phyloP scores from a whole-genome alignment of 2,113 vertebrate species.

The Monopterus albus region DNA sequence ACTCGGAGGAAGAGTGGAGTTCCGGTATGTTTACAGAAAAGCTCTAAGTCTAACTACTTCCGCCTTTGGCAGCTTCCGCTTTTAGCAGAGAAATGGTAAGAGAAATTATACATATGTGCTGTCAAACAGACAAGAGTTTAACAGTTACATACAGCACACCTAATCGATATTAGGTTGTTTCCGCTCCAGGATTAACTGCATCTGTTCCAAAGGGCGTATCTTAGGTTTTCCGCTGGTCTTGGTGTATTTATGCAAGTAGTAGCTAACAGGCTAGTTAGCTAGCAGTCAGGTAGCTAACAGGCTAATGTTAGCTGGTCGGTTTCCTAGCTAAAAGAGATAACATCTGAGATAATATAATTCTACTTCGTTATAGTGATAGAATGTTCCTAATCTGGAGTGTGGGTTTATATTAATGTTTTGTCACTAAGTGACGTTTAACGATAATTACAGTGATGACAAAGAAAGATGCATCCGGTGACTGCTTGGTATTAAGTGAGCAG shows the following conservation, averaged over 20 bases:
- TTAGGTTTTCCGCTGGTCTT: background rate
- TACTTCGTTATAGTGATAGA: too few relatives aligned
- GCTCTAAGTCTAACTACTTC: slow-evolving; percentile 70
- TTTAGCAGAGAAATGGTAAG: slow-evolving; percentile 80
- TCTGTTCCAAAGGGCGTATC: accelerated
- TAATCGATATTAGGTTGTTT: background rate
- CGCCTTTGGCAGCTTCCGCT: slow-evolving; percentile 66
- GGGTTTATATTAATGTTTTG: too few relatives aligned
- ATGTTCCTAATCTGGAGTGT: too few relatives aligned
- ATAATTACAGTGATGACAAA: too few relatives aligned
- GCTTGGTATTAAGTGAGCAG: too few relatives aligned
- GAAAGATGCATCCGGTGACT: too few relatives aligned
- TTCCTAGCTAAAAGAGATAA: slow-evolving; percentile 1
- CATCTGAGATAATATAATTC: too few relatives aligned
- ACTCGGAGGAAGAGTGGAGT: slow-evolving; percentile 3
- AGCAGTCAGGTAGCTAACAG: slow-evolving; percentile 36
- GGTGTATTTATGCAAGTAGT: slow-evolving; percentile 6
- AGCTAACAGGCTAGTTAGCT: slow-evolving; percentile 50
- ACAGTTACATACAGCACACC: accelerated
- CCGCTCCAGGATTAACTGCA: background rate
- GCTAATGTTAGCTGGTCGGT: slow-evolving; percentile 45
- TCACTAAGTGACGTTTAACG: too few relatives aligned
- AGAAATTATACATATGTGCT: background rate
- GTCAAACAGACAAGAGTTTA: background rate
- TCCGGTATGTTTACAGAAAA: slow-evolving; percentile 68